These are phyloP conservation scores for Gnathonemus longibarbis DNA, from an alignment of 2,113 vertebrate species.

Conservation along the genomic window DNA sequence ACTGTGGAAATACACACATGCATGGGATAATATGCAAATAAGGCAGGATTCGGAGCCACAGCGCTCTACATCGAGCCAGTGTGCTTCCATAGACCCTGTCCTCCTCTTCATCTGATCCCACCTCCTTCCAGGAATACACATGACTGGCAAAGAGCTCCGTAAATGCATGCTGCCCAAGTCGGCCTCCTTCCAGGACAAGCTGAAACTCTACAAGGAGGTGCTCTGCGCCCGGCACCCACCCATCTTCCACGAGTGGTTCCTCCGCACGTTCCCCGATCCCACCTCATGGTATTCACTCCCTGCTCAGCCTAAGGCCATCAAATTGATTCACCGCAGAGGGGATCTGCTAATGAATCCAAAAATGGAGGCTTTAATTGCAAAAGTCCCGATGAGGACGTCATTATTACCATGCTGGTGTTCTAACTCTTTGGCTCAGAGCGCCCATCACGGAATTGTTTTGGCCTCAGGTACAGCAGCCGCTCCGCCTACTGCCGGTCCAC, in stretches of 20 bases:
- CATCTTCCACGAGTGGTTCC: slow-evolving; percentile 93
- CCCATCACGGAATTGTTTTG: background rate
- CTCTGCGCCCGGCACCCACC: slow-evolving; percentile 86
- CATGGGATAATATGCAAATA: background rate
- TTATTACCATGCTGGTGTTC: background rate
- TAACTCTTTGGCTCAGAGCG: background rate
- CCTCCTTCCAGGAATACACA: slow-evolving; percentile 67
- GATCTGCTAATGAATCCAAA: background rate
- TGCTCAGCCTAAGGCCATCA: background rate
- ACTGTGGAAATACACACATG: background rate
- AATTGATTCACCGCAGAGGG: background rate
- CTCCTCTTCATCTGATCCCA: background rate
- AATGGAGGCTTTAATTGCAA: background rate
- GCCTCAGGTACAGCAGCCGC: slow-evolving; percentile 85
- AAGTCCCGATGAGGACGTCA: background rate
- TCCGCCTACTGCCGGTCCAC: slow-evolving; percentile 92
- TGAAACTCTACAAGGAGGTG: slow-evolving; percentile 80
- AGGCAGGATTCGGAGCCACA: background rate
- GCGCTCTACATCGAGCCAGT: background rate
- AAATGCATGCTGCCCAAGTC: slow-evolving; percentile 87
- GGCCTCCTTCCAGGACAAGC: slow-evolving; percentile 77
- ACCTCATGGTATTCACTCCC: slow-evolving; percentile 76
- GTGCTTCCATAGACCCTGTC: background rate
- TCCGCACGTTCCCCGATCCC: slow-evolving; percentile 89
- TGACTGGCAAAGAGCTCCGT: slow-evolving; percentile 86